phyloP scores from a whole-genome alignment of 1,140 invertebrate genomes.

The Ptiloglossa arizonensis region DNA sequence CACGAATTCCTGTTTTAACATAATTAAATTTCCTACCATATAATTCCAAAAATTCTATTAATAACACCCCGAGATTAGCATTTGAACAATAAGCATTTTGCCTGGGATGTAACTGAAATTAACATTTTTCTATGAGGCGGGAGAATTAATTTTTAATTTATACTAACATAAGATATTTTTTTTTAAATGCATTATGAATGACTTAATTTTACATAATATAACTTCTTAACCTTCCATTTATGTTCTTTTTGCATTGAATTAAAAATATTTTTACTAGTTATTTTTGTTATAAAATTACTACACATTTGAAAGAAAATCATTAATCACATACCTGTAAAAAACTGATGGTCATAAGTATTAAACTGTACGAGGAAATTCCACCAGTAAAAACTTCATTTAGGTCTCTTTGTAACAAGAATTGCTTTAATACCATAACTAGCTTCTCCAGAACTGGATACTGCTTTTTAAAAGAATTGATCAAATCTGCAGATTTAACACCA shows the following conservation, averaged over 20 bases:
- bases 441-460: slow-evolving; percentile 94
- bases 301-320: not conserved
- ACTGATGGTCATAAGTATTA: slow-evolving; percentile 99
- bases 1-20: slow-evolving; percentile 95
- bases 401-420: slow-evolving; percentile 97
- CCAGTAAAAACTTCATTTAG: slow-evolving; percentile 99
- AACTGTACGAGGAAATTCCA: slow-evolving; percentile 98
- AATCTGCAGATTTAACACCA: slow-evolving; percentile 96
- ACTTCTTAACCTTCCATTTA: not conserved
- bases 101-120: slow-evolving; percentile 87
- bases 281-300: not conserved
- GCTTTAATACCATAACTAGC: slow-evolving; percentile 97
- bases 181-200: not conserved
- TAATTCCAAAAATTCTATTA: slow-evolving; percentile 98
- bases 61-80: slow-evolving; percentile 94
- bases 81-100: slow-evolving; percentile 84
- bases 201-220: not conserved
- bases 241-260: too few relatives aligned
- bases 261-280: not conserved
- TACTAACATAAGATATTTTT: not conserved
- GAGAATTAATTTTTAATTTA: not conserved
- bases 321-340: slow-evolving; percentile 91
- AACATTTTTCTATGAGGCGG: slow-evolving; percentile 12
- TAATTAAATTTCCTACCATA: slow-evolving; percentile 99
- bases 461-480: slow-evolving; percentile 93